These are phyloP conservation scores for Bos taurus DNA, from an alignment of 2,113 vertebrate genomes.

Conservation along the genomic window DNA sequence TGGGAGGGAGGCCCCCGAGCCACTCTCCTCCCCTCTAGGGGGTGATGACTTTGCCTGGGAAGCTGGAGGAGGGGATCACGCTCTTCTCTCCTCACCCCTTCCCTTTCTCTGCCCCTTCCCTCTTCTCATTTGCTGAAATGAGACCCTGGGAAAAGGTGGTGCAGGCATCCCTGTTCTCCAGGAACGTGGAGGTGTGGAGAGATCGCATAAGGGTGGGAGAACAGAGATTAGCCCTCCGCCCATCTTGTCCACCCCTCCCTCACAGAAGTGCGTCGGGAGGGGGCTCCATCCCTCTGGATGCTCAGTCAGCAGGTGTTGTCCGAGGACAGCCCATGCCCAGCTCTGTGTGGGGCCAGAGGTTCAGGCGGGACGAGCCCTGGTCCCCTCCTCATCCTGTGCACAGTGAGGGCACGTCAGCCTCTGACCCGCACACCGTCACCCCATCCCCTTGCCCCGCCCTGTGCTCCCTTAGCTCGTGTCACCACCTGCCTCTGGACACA, in stretches of 20 bases:
- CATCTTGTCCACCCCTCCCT: rapidly evolving
- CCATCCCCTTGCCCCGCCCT: background rate
- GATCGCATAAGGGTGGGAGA: background rate
- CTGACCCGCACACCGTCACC: rapidly evolving
- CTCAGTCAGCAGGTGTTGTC: background rate
- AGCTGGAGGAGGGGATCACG: background rate
- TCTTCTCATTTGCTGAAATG: background rate
- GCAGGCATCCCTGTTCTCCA: background rate
- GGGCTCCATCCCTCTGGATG: rapidly evolving
- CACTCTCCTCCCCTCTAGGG: background rate
- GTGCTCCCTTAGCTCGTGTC: rapidly evolving
- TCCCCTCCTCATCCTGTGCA: rapidly evolving
- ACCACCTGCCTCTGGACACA: background rate
- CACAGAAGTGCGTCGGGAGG: background rate
- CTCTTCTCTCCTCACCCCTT: background rate
- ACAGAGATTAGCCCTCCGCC: background rate
- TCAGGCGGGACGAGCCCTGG: background rate
- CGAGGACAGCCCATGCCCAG: rapidly evolving
- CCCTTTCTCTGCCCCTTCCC: background rate
- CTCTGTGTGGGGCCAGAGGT: background rate
- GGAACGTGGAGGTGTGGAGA: background rate
- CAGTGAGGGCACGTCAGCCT: background rate
- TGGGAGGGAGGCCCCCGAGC: background rate
- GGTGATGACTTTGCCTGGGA: background rate
- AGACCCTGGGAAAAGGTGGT: background rate